Conservation (phyloP, 1,140 invertebrate species). For the Micrasema longulum region DNA sequence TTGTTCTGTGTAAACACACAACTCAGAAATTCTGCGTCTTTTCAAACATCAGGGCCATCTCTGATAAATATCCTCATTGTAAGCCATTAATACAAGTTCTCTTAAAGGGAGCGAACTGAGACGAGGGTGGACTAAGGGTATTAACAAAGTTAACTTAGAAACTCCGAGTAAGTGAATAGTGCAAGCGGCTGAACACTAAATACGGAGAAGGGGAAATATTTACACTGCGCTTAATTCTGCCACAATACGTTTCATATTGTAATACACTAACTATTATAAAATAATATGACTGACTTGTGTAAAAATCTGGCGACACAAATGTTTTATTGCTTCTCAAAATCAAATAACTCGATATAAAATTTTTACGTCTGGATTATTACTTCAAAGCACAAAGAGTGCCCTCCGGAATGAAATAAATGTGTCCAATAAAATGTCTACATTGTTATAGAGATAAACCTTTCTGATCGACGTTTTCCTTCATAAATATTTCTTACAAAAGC, state of each 20-base stretch:
- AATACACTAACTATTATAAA: no score
- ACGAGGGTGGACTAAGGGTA: conserved; percentile 24
- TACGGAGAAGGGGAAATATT: neutral
- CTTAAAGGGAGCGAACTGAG: neutral
- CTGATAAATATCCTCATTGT: conserved; percentile 33
- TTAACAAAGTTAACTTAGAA: conserved; percentile 46
- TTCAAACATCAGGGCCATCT: neutral
- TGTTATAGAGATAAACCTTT: conserved; percentile 34
- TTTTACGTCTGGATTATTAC: no score
- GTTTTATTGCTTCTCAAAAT: no score
- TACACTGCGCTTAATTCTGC: no score
- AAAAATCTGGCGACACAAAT: no score
- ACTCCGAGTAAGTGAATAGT: conserved; percentile 44
- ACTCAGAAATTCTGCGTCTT: neutral
- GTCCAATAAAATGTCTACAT: conserved; percentile 14
- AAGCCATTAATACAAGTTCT: conserved; percentile 36
- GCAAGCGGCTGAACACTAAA: conserved; percentile 23
- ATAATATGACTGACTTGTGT: no score
- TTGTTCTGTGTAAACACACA: no score
- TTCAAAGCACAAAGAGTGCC: neutral
- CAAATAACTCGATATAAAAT: no score
- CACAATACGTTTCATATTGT: no score
- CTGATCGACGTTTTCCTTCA: conserved; percentile 34
- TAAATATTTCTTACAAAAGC: conserved; percentile 48
- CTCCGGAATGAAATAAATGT: conserved; percentile 27